phyloP scores from a whole-genome alignment of 2,888 invertebrate genomes.

The Rhaphigaster nebulosa region DNA sequence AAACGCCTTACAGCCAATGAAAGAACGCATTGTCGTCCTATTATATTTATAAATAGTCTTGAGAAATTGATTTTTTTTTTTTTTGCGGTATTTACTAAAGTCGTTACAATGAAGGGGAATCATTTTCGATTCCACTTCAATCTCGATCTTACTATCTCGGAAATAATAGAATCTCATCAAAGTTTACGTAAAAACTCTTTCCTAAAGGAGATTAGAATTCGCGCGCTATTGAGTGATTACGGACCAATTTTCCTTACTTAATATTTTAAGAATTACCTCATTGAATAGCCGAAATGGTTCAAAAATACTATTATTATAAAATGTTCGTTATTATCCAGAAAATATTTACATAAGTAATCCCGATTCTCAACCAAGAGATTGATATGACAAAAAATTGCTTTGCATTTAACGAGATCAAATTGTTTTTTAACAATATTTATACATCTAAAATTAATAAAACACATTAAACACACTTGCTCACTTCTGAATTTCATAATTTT shows the following conservation, averaged over 20 bases:
- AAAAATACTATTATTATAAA: background rate
- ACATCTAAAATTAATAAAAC: too few species aligned
- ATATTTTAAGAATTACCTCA: background rate
- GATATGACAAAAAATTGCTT: background rate
- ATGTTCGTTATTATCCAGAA: background rate
- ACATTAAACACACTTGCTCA: too few species aligned
- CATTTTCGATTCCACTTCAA: background rate
- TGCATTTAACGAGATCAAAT: background rate
- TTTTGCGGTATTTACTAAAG: background rate
- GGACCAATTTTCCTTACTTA: background rate
- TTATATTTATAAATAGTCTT: too few species aligned
- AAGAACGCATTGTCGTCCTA: too few species aligned
- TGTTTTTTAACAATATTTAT: too few species aligned
- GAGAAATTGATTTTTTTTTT: background rate
- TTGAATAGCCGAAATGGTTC: background rate
- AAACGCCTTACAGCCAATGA: too few species aligned
- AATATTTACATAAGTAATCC: background rate
- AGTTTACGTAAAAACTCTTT: conserved; percentile 9
- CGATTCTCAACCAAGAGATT: background rate
- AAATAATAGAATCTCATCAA: background rate
- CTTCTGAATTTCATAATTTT: too few species aligned
- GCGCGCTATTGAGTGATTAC: background rate
- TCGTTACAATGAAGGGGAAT: background rate
- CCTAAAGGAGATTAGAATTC: background rate
- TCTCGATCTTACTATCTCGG: background rate